Conservation (phyloP, 92 coral and sea anemone genomes). For the Zoanthus sociatus region DNA sequence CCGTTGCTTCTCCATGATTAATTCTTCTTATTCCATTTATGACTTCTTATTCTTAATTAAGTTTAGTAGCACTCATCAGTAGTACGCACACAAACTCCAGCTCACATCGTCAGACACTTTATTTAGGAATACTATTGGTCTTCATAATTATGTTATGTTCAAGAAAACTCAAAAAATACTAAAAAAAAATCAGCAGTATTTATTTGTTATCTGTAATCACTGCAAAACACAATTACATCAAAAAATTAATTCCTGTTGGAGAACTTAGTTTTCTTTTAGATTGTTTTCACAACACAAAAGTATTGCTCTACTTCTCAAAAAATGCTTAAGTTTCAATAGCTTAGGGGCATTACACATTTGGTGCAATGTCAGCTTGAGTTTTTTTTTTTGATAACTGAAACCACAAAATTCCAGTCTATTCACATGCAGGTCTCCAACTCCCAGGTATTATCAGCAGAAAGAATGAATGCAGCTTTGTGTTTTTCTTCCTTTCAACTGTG, state of each 20-base stretch:
- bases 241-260: too few species aligned
- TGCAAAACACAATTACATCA: neutral
- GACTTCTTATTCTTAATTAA: constrained; percentile 1
- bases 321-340: too few species aligned
- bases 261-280: too few species aligned
- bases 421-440: too few species aligned
- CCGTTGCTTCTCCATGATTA: constrained; percentile 9
- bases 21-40: neutral
- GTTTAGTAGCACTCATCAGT: constrained; percentile 14
- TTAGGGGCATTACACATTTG: too few species aligned
- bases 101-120: constrained; percentile 3
- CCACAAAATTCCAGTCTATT: too few species aligned
- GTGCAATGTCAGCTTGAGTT: too few species aligned
- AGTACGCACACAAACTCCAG: constrained; percentile 12
- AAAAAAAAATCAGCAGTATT: neutral
- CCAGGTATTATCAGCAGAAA: neutral
- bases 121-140: constrained; percentile 11
- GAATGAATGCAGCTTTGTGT: neutral
- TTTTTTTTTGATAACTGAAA: too few species aligned
- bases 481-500: neutral
- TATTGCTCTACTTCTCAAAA: too few species aligned
- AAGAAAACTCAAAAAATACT: constrained; percentile 4
- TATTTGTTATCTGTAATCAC: neutral
- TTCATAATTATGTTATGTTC: constrained; percentile 4
- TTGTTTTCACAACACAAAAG: neutral